Conservation (phyloP, 2,888 invertebrate species). For the Synergus laeviventris region DNA sequence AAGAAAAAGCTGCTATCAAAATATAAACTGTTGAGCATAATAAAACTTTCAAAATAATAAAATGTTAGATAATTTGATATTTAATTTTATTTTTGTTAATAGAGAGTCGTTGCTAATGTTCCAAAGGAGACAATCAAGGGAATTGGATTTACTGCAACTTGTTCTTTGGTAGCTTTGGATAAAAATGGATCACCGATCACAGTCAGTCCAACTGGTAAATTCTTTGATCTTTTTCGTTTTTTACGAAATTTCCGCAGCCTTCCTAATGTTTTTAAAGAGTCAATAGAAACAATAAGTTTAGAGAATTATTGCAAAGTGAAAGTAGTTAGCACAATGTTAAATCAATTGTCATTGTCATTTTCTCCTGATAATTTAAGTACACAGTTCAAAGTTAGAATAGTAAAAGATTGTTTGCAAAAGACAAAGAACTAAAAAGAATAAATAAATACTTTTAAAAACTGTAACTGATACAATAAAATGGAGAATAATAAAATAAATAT, state of each 20-base stretch:
- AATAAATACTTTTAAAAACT: no score
- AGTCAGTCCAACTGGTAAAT: constrained; percentile 81
- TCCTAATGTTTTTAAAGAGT: no score
- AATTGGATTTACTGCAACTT: constrained; percentile 97
- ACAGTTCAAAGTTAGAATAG: background rate
- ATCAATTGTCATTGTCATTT: background rate
- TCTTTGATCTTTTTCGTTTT: background rate
- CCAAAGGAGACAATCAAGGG: constrained; percentile 83
- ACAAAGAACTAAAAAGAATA: no score
- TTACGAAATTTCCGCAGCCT: background rate
- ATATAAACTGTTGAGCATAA: constrained; percentile 35
- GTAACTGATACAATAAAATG: no score
- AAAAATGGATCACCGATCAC: constrained; percentile 83
- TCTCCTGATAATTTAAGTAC: background rate
- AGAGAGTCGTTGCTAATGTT: constrained; percentile 81
- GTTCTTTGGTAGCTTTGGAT: constrained; percentile 91
- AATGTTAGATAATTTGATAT: background rate
- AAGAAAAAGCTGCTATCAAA: constrained; percentile 44
- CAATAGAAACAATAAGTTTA: no score
- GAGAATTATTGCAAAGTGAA: no score
- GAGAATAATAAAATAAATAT: no score
- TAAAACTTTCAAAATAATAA: constrained; percentile 35
- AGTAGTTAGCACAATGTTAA: background rate
- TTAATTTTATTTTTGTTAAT: constrained; percentile 44
- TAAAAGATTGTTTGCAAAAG: background rate